phyloP scores from a whole-genome alignment of 2,888 invertebrate genomes.

The Cancer borealis region DNA sequence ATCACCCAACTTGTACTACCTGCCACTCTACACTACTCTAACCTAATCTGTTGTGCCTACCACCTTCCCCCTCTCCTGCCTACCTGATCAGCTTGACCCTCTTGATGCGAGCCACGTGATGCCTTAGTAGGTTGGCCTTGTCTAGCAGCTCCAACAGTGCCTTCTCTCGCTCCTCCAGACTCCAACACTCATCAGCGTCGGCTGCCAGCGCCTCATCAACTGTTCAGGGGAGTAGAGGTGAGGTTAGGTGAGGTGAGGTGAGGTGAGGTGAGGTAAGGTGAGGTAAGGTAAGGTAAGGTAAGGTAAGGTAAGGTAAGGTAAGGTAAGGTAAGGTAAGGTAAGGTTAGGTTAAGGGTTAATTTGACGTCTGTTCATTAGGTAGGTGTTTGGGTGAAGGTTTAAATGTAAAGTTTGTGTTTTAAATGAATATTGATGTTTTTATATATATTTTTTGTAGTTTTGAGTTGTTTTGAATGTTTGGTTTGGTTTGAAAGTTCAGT shows the following conservation, averaged over 20 bases:
- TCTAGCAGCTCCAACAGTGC: slow-evolving; percentile 84
- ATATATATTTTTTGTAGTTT: not conserved
- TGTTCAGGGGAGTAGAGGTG: slow-evolving; percentile 76
- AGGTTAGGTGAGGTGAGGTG: not conserved
- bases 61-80: not conserved
- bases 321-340: not conserved
- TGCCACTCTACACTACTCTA: not conserved
- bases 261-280: not conserved
- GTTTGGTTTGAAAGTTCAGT: no score
- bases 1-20: not conserved
- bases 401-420: no score
- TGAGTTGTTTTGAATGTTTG: no score
- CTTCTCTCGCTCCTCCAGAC: slow-evolving; percentile 81
- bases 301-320: not conserved
- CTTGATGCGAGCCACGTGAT: slow-evolving; percentile 83
- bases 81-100: slow-evolving; percentile 82
- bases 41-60: not conserved
- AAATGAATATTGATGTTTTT: not conserved
- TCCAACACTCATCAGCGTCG: slow-evolving; percentile 79
- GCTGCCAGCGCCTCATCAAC: slow-evolving; percentile 80
- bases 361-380: no score
- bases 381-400: no score
- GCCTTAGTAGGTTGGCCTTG: slow-evolving; percentile 84
- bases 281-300: not conserved
- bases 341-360: no score